Percentiles rank a stretch among this genome's conserved stretches.
Evolutionary conservation across 2,797 vertebrate species (phyloP).

Genomic region (Carapus acus): DNA sequence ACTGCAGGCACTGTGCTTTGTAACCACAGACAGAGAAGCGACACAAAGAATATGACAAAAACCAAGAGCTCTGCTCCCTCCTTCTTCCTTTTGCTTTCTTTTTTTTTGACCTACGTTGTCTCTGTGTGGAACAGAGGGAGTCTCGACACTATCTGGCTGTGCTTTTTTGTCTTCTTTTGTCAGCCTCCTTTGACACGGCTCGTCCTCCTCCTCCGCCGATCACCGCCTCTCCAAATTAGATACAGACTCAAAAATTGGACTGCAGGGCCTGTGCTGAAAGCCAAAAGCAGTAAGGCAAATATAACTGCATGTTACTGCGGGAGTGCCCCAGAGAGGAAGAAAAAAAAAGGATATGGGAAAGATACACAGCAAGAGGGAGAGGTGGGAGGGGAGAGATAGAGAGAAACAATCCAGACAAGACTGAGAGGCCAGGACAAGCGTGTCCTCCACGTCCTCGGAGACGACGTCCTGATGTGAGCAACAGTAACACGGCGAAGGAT

Average conservation of each 20-base stretch:
- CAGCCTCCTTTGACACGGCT: not conserved
- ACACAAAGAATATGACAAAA: constrained; percentile 9
- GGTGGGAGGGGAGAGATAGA: not conserved
- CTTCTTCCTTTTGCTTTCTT: constrained; percentile 5
- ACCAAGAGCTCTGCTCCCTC: not conserved
- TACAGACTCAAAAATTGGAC: constrained; percentile 28
- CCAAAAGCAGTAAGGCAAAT: constrained; percentile 10
- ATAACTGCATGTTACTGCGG: constrained; percentile 14
- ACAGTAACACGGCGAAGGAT: not conserved
- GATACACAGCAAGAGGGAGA: not conserved
- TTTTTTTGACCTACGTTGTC: too few species aligned
- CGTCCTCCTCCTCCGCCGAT: not conserved
- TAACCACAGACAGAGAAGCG: not conserved
- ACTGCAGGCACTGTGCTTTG: not conserved
- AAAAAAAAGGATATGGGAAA: constrained; percentile 3
- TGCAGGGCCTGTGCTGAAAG: constrained; percentile 11
- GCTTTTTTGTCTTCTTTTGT: not conserved
- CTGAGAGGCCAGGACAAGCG: constrained; percentile 10
- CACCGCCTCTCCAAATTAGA: constrained; percentile 20
- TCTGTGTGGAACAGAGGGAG: constrained; percentile 2
- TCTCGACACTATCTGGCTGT: constrained; percentile 8
- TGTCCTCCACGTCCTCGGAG: not conserved
- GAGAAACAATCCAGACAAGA: not conserved
- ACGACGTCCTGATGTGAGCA: constrained; percentile 2
- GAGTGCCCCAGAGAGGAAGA: not conserved